Evolutionary conservation across 1,140 invertebrate genomes (phyloP).

Genomic region (Drosophila tristis): DNA sequence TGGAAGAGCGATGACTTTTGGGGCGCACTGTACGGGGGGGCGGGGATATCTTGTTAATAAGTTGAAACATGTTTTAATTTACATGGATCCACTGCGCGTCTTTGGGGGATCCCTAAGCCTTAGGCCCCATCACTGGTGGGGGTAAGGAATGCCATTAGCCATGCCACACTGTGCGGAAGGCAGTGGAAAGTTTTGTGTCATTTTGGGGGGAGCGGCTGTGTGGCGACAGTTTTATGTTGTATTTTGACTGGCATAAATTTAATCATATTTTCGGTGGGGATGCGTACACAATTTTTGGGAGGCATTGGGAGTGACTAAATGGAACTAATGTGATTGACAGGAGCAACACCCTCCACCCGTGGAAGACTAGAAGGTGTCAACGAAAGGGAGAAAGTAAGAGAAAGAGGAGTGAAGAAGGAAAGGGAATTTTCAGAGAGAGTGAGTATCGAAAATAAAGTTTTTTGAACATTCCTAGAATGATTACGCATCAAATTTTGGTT

Average conservation of each 20-base stretch:
- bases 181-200: neutral
- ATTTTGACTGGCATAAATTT: conserved; percentile 67
- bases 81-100: conserved; percentile 42
- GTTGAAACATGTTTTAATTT: conserved; percentile 79
- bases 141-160: conserved; percentile 23
- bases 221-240: conserved; percentile 51
- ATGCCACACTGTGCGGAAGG: conserved; percentile 6
- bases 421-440: no score
- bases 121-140: neutral
- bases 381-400: no score
- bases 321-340: conserved; percentile 37
- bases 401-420: no score
- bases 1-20: conserved; percentile 70
- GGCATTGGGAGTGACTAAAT: conserved; percentile 5
- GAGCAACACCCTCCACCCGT: no score
- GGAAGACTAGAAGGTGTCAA: no score
- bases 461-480: no score
- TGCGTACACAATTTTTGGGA: no score
- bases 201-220: conserved; percentile 18
- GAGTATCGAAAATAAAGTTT: no score
- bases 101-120: conserved; percentile 1
- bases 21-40: conserved; percentile 35
- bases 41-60: conserved; percentile 64
- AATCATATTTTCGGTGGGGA: conserved; percentile 48
- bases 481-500: no score